Evolutionary conservation across 2,797 vertebrate genomes (phyloP).

Genomic region (Sciurus vulgaris): DNA sequence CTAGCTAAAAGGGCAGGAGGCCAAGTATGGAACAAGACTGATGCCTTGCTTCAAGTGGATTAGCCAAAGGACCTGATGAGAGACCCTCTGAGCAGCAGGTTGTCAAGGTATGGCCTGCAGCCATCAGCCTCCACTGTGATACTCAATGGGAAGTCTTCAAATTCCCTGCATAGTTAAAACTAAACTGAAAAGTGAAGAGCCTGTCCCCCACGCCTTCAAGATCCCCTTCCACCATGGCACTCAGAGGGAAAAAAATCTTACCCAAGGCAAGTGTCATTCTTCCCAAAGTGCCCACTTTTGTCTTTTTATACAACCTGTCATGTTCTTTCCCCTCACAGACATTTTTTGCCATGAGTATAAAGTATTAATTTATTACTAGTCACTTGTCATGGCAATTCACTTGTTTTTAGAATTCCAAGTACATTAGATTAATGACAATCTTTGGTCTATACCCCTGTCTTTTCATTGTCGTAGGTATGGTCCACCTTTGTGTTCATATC

Average conservation of each 20-base stretch:
- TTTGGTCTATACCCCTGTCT: not conserved
- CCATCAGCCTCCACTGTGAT: not conserved
- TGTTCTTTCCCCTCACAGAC: constrained; percentile 21
- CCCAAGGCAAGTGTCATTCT: not conserved
- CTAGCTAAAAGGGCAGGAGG: not conserved
- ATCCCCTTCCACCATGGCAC: not conserved
- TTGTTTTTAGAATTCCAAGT: not conserved
- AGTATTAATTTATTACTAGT: constrained; percentile 43
- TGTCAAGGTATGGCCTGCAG: not conserved
- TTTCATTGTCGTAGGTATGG: not conserved
- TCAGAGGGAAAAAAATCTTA: not conserved
- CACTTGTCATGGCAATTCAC: not conserved
- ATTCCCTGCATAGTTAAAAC: not conserved
- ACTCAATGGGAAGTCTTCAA: not conserved
- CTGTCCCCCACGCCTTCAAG: not conserved
- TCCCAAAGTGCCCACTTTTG: not conserved
- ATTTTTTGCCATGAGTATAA: constrained; percentile 51
- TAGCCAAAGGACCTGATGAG: not conserved
- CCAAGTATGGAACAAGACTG: too few species aligned
- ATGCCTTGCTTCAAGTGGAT: not conserved
- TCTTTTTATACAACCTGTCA: constrained; percentile 55
- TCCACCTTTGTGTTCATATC: not conserved
- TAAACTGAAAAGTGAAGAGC: not conserved
- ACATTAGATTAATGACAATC: constrained; percentile 6
- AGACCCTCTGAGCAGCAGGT: not conserved